phyloP scores from a whole-genome alignment of 1,140 invertebrate species.

The Drosophila yakuba region DNA sequence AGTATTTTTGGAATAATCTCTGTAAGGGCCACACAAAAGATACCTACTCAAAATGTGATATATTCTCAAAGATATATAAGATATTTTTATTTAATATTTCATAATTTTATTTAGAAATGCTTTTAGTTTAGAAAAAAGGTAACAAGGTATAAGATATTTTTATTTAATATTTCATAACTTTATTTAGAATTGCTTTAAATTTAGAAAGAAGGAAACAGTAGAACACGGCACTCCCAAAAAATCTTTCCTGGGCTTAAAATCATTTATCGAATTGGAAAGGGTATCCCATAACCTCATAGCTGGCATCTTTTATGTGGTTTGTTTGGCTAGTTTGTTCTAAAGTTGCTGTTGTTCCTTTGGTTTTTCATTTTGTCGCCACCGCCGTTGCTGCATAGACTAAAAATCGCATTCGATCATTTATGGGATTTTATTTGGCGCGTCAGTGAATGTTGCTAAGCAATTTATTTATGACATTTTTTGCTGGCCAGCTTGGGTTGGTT shows the following conservation, averaged over 20 bases:
- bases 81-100: no score
- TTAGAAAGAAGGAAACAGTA: no score
- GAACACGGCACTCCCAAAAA: no score
- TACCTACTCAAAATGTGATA: no score
- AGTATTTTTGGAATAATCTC: neutral
- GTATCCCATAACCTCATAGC: neutral
- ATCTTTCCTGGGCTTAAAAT: no score
- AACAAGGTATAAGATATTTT: no score
- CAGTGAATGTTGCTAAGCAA: constrained; percentile 84
- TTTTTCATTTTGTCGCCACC: constrained; percentile 57
- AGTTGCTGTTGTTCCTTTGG: constrained; percentile 41
- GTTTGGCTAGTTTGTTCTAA: constrained; percentile 31
- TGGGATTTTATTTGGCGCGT: constrained; percentile 84
- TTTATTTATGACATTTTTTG: constrained; percentile 85
- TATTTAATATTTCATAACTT: no score
- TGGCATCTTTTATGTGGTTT: neutral
- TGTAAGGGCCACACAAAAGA: no score
- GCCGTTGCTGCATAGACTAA: constrained; percentile 74
- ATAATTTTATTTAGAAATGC: no score
- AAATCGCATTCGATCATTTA: constrained; percentile 84
- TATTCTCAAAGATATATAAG: no score
- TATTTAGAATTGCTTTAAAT: no score
- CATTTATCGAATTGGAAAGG: neutral
- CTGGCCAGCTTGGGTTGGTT: constrained; percentile 37
- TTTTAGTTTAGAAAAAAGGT: no score